Evolutionary conservation across 2,888 invertebrate species (phyloP).

Genomic region (Bugula neritina): DNA sequence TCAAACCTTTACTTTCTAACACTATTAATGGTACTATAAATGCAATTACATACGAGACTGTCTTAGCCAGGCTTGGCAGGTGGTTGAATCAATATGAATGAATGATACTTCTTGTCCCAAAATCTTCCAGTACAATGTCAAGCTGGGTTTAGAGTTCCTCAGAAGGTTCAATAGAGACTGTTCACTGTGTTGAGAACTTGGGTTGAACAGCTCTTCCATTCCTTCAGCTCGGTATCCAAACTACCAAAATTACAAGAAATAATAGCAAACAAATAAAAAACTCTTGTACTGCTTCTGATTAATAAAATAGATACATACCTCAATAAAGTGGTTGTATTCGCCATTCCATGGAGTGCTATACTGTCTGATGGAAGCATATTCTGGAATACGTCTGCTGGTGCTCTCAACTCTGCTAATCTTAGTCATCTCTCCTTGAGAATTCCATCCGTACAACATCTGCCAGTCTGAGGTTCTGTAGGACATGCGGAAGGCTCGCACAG

Average conservation of each 20-base stretch:
- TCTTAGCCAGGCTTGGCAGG: not conserved
- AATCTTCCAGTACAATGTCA: not conserved
- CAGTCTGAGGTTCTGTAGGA: not conserved
- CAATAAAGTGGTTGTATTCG: not conserved
- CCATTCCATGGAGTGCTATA: not conserved
- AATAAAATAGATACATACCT: too few species aligned
- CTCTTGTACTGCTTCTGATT: too few species aligned
- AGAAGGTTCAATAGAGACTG: not conserved
- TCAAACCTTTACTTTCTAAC: too few species aligned
- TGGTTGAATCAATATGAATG: not conserved
- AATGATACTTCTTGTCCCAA: not conserved
- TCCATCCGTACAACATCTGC: not conserved
- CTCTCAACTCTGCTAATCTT: not conserved
- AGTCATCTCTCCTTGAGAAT: not conserved
- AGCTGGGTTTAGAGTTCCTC: not conserved
- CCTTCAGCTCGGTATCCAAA: constrained; percentile 3
- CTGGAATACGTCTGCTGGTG: not conserved
- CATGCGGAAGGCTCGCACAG: not conserved
- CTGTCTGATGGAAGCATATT: not conserved
- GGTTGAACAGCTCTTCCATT: not conserved
- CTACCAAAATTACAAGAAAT: not conserved
- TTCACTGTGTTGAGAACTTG: not conserved
- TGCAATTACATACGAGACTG: too few species aligned
- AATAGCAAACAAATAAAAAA: too few species aligned
- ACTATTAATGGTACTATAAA: too few species aligned